phyloP scores from a whole-genome alignment of 2,113 vertebrate genomes.

The Leucopsar rothschildi region DNA sequence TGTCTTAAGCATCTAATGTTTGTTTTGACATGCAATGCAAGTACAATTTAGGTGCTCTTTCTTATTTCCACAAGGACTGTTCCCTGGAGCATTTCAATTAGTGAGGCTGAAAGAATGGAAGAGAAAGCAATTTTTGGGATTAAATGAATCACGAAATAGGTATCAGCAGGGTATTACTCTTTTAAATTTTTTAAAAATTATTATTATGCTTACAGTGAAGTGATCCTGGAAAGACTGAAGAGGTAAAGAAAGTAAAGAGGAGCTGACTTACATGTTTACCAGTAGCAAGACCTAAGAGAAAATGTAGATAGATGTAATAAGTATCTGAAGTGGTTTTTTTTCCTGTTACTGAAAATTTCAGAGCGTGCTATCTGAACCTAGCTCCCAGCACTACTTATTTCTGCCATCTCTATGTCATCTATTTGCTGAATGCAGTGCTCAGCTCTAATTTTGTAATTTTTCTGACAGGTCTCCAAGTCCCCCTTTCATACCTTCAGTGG shows the following conservation, averaged over 20 bases:
- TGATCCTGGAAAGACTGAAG: neutral
- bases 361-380: neutral
- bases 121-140: conserved; percentile 7
- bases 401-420: neutral
- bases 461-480: conserved; percentile 13
- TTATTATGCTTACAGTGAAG: neutral
- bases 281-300: neutral
- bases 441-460: conserved; percentile 47
- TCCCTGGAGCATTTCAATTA: conserved; percentile 5
- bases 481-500: conserved; percentile 36
- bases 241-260: neutral
- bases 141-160: neutral
- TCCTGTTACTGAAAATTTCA: neutral
- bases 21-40: neutral
- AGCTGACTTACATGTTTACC: neutral
- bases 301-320: neutral
- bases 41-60: neutral
- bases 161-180: neutral
- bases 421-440: conserved; percentile 37
- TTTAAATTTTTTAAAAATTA: neutral
- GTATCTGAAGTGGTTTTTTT: neutral
- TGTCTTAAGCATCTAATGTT: neutral
- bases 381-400: conserved; percentile 38
- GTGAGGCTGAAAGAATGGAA: neutral
- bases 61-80: neutral